Evolutionary conservation across 2,797 vertebrate genomes (phyloP).

Genomic region (Babyrousa celebensis): DNA sequence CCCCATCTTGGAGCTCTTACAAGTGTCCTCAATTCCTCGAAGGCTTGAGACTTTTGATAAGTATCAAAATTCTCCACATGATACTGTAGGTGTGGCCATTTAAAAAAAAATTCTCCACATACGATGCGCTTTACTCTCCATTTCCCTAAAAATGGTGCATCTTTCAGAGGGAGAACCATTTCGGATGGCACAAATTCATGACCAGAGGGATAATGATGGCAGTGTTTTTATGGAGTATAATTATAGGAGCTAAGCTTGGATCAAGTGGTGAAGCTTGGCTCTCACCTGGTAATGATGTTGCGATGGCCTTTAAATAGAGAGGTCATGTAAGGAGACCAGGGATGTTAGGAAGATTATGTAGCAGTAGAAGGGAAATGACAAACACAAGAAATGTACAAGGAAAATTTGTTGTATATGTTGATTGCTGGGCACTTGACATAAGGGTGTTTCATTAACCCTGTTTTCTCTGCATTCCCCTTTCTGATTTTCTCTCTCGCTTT

Average conservation of each 20-base stretch:
- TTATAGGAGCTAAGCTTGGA: not conserved
- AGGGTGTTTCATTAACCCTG: not conserved
- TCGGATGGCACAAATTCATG: not conserved
- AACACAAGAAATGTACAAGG: not conserved
- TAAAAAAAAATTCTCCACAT: not conserved
- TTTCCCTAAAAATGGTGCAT: not conserved
- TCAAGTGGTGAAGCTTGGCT: not conserved
- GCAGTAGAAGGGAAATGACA: conserved; percentile 27
- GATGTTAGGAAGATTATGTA: conserved; percentile 11
- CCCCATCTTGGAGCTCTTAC: not conserved
- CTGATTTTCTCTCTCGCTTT: conserved; percentile 15
- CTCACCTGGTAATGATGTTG: not conserved
- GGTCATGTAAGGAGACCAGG: not conserved
- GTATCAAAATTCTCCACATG: not conserved
- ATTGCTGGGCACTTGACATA: not conserved
- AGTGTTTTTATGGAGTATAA: not conserved
- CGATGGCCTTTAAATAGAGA: not conserved
- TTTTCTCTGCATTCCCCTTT: conserved; percentile 24
- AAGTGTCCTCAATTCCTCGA: conserved; percentile 16
- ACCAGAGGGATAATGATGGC: not conserved
- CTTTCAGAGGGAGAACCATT: conserved; percentile 4
- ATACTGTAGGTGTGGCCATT: too few relatives aligned
- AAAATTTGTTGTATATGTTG: conserved; percentile 1
- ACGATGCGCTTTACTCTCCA: conserved; percentile 35
- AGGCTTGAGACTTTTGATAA: conserved; percentile 32